Conservation (phyloP, 1,140 invertebrate genomes). For the Hylaeus anthracinus region DNA sequence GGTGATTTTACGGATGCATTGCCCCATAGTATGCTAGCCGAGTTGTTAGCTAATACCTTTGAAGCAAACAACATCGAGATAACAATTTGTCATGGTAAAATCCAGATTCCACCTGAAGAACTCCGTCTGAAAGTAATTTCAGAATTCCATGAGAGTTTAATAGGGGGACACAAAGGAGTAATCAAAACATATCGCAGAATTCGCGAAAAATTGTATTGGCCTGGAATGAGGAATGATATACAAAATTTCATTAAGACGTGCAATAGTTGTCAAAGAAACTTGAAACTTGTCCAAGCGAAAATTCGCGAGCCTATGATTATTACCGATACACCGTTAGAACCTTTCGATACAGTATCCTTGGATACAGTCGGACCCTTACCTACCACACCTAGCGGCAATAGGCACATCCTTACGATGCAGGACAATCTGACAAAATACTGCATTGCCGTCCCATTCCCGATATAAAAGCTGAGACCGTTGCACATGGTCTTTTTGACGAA, state of each 20-base stretch:
- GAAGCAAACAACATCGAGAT: neutral
- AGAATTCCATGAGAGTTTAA: neutral
- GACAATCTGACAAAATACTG: no score
- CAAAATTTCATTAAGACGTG: neutral
- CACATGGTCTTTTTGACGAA: neutral
- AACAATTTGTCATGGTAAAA: neutral
- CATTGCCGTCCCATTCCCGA: no score
- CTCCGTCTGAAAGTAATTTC: neutral
- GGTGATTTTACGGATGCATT: neutral
- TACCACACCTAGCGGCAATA: neutral
- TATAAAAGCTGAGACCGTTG: no score
- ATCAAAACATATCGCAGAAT: neutral
- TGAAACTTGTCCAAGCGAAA: no score
- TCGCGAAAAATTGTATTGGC: neutral
- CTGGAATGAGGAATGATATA: neutral
- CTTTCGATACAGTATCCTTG: no score
- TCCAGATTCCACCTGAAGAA: neutral
- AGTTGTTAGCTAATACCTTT: neutral
- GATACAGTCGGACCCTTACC: neutral
- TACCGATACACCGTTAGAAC: no score
- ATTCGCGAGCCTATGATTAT: no score
- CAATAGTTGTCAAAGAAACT: no score
- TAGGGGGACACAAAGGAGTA: conserved; percentile 8
- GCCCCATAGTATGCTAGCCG: neutral
- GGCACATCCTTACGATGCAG: neutral